A percentile compares a stretch with the other conserved stretches of the same genome.
Evolutionary conservation across 2,113 vertebrate species (phyloP).

Genomic region (Lepus americanus): DNA sequence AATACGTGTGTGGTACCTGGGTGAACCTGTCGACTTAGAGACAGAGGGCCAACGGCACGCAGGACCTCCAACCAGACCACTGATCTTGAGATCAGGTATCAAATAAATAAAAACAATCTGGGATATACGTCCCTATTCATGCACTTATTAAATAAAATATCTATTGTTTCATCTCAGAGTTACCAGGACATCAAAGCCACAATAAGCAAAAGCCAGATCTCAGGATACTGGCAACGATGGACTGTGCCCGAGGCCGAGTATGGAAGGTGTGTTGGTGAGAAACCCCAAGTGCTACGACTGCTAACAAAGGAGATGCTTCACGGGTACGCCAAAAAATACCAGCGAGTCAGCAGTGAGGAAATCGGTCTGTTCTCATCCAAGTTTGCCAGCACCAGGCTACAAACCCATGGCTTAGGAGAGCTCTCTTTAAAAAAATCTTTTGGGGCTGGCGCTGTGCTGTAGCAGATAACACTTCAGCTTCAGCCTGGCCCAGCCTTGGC

Average conservation of each 20-base stretch:
- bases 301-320: accelerated
- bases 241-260: accelerated
- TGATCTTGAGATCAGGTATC: neutral
- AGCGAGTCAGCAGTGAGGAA: neutral
- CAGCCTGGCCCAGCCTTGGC: too few species aligned
- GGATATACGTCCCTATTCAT: neutral
- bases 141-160: neutral
- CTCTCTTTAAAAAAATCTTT: neutral
- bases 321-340: accelerated
- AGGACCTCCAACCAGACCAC: neutral
- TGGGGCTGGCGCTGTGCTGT: too few species aligned
- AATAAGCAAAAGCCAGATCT: neutral
- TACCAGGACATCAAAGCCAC: neutral
- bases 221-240: accelerated
- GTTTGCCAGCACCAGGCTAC: neutral
- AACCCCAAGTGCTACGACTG: neutral
- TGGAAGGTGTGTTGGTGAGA: neutral
- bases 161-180: neutral
- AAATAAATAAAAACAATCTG: neutral
- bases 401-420: neutral
- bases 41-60: too few species aligned
- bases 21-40: neutral
- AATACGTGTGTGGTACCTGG: neutral
- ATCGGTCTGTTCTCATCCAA: neutral
- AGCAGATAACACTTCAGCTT: too few species aligned